Evolutionary conservation across 2,113 vertebrate species (phyloP), one percentile per base, ranked within the genome.

Genomic region (Chionomys nivalis): DNA sequence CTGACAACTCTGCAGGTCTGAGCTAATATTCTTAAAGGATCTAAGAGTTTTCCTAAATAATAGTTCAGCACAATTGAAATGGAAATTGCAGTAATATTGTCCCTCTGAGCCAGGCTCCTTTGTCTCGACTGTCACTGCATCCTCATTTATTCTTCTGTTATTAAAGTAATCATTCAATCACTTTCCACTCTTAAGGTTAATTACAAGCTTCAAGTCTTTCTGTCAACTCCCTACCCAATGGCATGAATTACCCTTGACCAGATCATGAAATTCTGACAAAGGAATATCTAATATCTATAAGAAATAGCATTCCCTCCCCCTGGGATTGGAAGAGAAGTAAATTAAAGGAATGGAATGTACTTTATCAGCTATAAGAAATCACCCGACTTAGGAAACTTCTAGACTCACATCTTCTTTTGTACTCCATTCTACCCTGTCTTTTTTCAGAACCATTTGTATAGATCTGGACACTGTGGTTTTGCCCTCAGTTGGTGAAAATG

Each of bases 51-150:
- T 91, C 91, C 63, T 94, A 98, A 98, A 76, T 94, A 76, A 97
- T 87, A 98, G 87, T 97, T 98, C 79, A 95, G 65, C 91, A 97
- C 94, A 98, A 95, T 97, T 97, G 94, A 97, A 97, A 96, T 98
- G 96, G 94, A 98, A 98, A 97, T 89, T 9, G n/a, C 36, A 16
- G 93, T 91, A 95, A 92, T 97, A 89, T 89, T 96, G 93, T 96
- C 91, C 36, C 63, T 86, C 13, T 88, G 47, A 90, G 97, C 95
- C 94, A 94, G 12, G 86, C 26, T 94, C 94, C 93, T 98, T 98
- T 98, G 94, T 98, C 94, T 96, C 82, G 97, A 94, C 87, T 98
- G 97, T 97, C 97, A 97, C 36, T 52, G 93, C 61, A 52, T 89
- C 87, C 97, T 95, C 95, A 94, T 94, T 97, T 97, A 87, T 93